A percentile compares a stretch with the other conserved stretches of the same genome.
These are phyloP conservation scores for Osedax frankpressi DNA, from an alignment of 2,888 invertebrate genomes.

Conservation along the genomic window DNA sequence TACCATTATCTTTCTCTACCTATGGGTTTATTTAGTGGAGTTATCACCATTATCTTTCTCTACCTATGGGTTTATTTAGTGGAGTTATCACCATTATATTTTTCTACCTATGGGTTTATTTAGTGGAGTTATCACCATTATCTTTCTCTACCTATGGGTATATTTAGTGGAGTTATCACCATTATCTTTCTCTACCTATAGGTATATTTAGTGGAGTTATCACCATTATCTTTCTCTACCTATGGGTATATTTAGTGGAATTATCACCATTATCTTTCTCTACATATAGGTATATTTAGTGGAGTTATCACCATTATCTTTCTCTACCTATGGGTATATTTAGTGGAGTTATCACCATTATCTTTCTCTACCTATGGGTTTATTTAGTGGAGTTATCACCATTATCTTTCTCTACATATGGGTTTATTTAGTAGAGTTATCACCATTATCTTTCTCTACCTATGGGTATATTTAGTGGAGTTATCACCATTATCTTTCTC, in stretches of 20 bases:
- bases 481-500: neutral
- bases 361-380: slow-evolving; percentile 46
- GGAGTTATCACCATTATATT: no score
- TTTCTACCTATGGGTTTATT: no score
- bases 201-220: slow-evolving; percentile 47
- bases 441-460: no score
- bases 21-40: slow-evolving; percentile 49
- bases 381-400: slow-evolving; percentile 42
- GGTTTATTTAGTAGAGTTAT: neutral
- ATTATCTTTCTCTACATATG: neutral
- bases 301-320: neutral
- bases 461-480: slow-evolving; percentile 48
- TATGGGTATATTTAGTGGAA: neutral
- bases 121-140: slow-evolving; percentile 30
- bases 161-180: neutral
- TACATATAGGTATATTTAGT: slow-evolving; percentile 49
- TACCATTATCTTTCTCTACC: slow-evolving; percentile 47
- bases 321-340: neutral
- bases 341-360: slow-evolving; percentile 45
- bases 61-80: neutral
- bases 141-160: neutral
- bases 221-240: neutral
- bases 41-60: neutral
- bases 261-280: no score
- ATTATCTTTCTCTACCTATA: no score